Conservation (phyloP, 1,140 invertebrate genomes). For the Drosophila pruinosa region DNA sequence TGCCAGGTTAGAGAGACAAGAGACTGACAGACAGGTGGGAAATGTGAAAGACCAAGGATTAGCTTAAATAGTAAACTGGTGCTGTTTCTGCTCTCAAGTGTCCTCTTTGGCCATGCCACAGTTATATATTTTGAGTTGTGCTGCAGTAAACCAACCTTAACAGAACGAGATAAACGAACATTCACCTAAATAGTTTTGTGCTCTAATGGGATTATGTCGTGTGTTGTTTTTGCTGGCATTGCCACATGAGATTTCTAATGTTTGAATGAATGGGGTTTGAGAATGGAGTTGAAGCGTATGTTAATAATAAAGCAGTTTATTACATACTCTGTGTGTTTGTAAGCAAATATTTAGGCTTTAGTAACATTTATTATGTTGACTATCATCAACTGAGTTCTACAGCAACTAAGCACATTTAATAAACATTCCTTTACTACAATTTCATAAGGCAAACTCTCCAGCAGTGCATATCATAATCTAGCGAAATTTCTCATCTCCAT, state of each 20-base stretch:
- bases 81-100: background rate
- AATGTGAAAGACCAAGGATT: background rate
- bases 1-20: too few species aligned
- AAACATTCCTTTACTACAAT: too few species aligned
- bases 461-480: background rate
- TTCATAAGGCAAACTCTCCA: background rate
- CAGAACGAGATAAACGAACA: background rate
- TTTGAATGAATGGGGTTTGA: too few species aligned
- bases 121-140: background rate
- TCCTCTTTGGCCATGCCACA: background rate
- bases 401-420: too few species aligned
- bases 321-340: too few species aligned
- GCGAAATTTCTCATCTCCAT: background rate
- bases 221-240: background rate
- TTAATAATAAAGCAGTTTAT: too few species aligned
- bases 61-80: slow-evolving; percentile 7
- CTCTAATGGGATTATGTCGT: background rate
- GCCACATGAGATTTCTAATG: too few species aligned
- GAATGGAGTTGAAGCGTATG: too few species aligned
- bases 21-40: background rate
- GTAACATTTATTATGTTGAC: too few species aligned
- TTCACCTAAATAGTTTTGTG: background rate
- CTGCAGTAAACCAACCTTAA: background rate
- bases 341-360: too few species aligned
- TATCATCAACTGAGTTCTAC: too few species aligned